These are phyloP conservation scores for Myocastor coypus DNA, from an alignment of 2,113 vertebrate species.

Conservation along the genomic window DNA sequence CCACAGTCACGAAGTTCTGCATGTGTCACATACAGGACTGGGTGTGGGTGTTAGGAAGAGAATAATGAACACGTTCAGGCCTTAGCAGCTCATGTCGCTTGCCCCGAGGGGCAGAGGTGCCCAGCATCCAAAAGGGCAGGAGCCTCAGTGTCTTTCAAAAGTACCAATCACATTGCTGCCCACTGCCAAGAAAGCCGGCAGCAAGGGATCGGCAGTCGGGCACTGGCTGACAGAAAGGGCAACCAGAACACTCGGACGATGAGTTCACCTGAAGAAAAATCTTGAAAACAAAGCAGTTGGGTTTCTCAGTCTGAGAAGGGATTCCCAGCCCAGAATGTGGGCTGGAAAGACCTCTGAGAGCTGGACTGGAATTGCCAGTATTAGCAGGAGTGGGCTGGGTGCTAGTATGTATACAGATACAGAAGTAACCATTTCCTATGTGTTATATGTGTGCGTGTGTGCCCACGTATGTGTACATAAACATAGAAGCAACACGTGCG, in stretches of 20 bases:
- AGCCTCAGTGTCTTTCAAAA: neutral
- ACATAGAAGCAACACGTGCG: neutral
- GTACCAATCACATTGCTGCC: neutral
- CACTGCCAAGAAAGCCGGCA: neutral
- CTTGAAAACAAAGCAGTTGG: neutral
- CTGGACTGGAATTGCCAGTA: neutral
- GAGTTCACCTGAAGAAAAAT: neutral
- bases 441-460: neutral
- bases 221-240: neutral
- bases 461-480: neutral
- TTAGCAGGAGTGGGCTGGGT: neutral
- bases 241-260: neutral
- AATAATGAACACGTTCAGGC: neutral
- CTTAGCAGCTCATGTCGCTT: neutral
- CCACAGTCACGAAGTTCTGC: neutral
- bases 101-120: neutral
- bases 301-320: neutral
- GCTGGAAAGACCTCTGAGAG: neutral
- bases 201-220: neutral
- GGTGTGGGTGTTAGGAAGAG: neutral
- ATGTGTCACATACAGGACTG: neutral
- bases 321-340: neutral
- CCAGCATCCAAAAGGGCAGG: neutral
- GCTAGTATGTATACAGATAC: neutral
- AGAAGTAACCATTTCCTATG: neutral